Conservation (phyloP, 64 coral and sea anemone species). For the Montipora foliosa region DNA sequence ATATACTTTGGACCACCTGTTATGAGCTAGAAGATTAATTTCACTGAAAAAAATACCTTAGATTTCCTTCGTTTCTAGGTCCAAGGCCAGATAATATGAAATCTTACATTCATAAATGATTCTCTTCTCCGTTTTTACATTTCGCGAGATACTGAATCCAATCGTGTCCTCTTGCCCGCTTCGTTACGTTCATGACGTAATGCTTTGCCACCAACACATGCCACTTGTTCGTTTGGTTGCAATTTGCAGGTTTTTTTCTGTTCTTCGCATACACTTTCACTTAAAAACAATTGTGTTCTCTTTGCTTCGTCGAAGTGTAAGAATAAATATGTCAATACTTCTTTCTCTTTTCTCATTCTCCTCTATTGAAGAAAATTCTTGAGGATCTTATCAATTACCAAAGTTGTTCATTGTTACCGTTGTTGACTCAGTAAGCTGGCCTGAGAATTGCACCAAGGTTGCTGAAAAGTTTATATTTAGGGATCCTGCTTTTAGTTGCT, state of each 20-base stretch:
- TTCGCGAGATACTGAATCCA: conserved; percentile 2
- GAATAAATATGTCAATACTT: background rate
- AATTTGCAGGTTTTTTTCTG: background rate
- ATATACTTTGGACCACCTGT: conserved; percentile 14
- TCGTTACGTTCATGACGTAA: conserved; percentile 41
- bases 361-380: too few species aligned
- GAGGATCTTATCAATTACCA: too few species aligned
- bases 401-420: too few species aligned
- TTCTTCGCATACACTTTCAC: background rate
- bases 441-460: too few species aligned
- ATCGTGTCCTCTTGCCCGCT: too few species aligned
- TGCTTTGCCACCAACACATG: conserved; percentile 49
- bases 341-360: too few species aligned
- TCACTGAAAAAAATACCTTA: background rate
- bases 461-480: too few species aligned
- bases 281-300: background rate
- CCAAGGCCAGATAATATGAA: background rate
- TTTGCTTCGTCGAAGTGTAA: background rate
- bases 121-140: background rate
- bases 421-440: too few species aligned
- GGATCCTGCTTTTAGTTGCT: too few species aligned
- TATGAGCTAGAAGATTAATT: background rate
- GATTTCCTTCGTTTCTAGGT: background rate
- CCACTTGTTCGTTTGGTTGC: conserved; percentile 13
- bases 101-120: background rate